Base-by-base conservation (phyloP, 2,888 invertebrate genomes). In the Nasonovia ribisnigri region DNA sequence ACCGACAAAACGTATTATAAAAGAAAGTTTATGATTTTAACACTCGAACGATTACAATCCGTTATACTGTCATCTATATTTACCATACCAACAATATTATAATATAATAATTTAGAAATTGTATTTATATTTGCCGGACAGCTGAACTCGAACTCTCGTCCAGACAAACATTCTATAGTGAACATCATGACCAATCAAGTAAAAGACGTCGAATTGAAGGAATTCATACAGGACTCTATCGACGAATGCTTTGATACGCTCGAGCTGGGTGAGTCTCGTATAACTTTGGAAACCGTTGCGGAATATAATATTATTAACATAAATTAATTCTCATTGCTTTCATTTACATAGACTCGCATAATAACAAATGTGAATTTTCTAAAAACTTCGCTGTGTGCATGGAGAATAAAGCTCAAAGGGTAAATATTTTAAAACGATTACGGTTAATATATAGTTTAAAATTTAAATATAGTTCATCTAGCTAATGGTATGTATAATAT, bases 361-460 rank as follows among this genome's bases (percentile, higher is more conserved):
- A 94, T 57, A 95, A 94, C 29, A 95, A 95, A 90, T 95, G 95
- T 92, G 95, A 95, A 91, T 95, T 95, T 92, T 94, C 95, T 11
- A 95, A 95, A 94, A 95, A 95, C 60, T 94, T 95, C 43, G 95
- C 95, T 1, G 60, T 95, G 42, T 95, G 95, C 88, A 94, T 95
- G 87, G 95, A 95, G 94, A 95, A 95, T 93, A 95, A 95, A 94
- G 95, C 95, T 46, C 94, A 95, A 94, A 95, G 94, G 94, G 95
- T 95, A 95, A 94, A 94, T 94, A 84, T 87, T 84, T 48, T n/a
- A 90, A 54, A 36, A 77, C 77, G 36, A 77, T 36, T 20, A 77
- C 77, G 20, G 26, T 77, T 36, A 36, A 77, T 77, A 36, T 77
- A 77, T 20, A 77, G 36, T 36, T 77, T 36, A 77, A 36, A 36